Conservation (phyloP, 2,888 invertebrate species). For the Subacronicta megacephala region DNA sequence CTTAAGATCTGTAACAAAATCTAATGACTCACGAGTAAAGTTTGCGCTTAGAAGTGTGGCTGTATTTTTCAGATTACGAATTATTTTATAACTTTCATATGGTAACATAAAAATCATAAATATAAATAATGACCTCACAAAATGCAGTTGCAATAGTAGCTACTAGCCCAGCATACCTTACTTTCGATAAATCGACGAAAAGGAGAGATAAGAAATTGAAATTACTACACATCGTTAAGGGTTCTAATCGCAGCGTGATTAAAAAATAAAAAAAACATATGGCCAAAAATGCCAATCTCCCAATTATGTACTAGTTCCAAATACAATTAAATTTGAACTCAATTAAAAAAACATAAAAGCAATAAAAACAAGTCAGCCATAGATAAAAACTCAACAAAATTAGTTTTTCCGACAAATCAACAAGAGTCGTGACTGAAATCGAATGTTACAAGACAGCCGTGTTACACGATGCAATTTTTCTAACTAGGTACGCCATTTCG, state of each 20-base stretch:
- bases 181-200: too few species aligned
- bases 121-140: too few species aligned
- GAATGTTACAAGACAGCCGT: slow-evolving; percentile 61
- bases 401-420: slow-evolving; percentile 56
- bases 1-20: slow-evolving; percentile 13
- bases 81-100: too few species aligned
- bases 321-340: slow-evolving; percentile 13
- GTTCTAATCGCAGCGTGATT: too few species aligned
- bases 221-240: too few species aligned
- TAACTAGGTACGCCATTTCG: slow-evolving; percentile 55
- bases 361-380: slow-evolving; percentile 19
- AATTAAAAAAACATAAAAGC: slow-evolving; percentile 7
- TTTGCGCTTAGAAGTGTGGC: not conserved
- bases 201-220: too few species aligned
- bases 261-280: too few species aligned
- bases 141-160: not conserved
- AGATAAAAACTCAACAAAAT: slow-evolving; percentile 27
- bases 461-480: slow-evolving; percentile 68
- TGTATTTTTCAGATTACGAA: slow-evolving; percentile 4
- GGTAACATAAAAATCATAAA: too few species aligned
- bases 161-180: too few species aligned
- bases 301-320: slow-evolving; percentile 7
- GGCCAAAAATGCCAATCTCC: not conserved
- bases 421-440: slow-evolving; percentile 67
- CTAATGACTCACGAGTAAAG: slow-evolving; percentile 11